Percentiles rank a stretch among this genome's conserved stretches.
Conservation (phyloP, 1,140 invertebrate genomes). For the Sweltsa coloradensis region DNA sequence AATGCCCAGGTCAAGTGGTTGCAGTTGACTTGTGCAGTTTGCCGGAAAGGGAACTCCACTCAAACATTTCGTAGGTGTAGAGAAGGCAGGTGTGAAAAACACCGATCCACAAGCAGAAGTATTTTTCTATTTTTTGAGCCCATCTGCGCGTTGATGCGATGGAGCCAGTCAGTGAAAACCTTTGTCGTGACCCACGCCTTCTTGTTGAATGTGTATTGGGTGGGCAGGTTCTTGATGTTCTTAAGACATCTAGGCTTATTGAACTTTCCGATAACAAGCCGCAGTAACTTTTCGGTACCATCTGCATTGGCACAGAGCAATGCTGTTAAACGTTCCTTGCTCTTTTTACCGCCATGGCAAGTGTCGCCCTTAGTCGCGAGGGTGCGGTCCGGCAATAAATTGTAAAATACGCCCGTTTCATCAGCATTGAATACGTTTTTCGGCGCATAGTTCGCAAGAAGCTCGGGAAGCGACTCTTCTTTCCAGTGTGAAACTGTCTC, state of each 20-base stretch:
- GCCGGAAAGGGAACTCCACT: slow-evolving; percentile 31
- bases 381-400: slow-evolving; percentile 30
- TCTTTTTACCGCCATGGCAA: slow-evolving; percentile 26
- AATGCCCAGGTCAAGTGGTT: slow-evolving; percentile 36
- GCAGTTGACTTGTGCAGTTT: slow-evolving; percentile 34
- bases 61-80: slow-evolving; percentile 25
- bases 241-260: slow-evolving; percentile 30
- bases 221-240: slow-evolving; percentile 20
- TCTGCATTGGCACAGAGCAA: slow-evolving; percentile 25
- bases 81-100: slow-evolving; percentile 10
- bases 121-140: slow-evolving; percentile 15
- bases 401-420: slow-evolving; percentile 35
- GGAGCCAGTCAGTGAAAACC: slow-evolving; percentile 21
- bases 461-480: slow-evolving; percentile 7
- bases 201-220: slow-evolving; percentile 23
- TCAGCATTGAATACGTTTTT: slow-evolving; percentile 34
- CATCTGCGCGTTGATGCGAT: slow-evolving; percentile 17
- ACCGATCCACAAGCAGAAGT: slow-evolving; percentile 17
- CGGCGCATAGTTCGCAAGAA: slow-evolving; percentile 23
- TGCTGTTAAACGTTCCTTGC: slow-evolving; percentile 29
- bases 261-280: slow-evolving; percentile 30
- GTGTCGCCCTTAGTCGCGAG: slow-evolving; percentile 22
- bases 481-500: slow-evolving; percentile 15
- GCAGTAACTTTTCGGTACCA: slow-evolving; percentile 27
- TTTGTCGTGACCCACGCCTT: slow-evolving; percentile 32